These are phyloP conservation scores for Galeruca laticollis DNA, from an alignment of 2,888 invertebrate species.

Conservation along the genomic window DNA sequence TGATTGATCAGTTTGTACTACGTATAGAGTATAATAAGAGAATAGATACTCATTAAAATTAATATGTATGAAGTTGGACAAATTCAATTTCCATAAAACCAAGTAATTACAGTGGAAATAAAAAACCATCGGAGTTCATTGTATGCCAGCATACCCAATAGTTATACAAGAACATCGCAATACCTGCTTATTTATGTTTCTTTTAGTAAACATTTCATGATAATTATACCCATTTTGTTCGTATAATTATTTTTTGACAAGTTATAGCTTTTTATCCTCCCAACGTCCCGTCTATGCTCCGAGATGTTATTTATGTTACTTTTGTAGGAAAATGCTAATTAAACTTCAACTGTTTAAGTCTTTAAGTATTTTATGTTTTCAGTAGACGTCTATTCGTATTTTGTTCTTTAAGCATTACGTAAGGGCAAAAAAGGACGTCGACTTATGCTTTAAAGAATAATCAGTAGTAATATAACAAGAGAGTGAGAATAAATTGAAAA, in stretches of 20 bases:
- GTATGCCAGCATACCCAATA: not conserved
- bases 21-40: no score
- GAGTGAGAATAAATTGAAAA: no score
- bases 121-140: not conserved
- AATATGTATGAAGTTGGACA: no score
- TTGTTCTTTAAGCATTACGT: not conserved
- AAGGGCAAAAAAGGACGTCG: not conserved
- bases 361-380: constrained; percentile 8
- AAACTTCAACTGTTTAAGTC: constrained; percentile 19
- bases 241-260: constrained; percentile 1
- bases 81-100: not conserved
- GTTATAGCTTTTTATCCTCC: not conserved
- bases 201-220: not conserved
- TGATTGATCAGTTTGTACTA: no score
- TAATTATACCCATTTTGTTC: not conserved
- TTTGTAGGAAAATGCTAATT: constrained; percentile 18
- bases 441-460: not conserved
- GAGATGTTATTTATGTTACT: constrained; percentile 13
- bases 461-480: no score
- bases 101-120: not conserved
- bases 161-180: not conserved
- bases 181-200: not conserved
- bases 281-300: not conserved
- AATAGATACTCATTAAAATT: no score
- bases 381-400: not conserved